Base-by-base conservation (phyloP, 2,797 vertebrate species). In the Rallus crepitans region DNA sequence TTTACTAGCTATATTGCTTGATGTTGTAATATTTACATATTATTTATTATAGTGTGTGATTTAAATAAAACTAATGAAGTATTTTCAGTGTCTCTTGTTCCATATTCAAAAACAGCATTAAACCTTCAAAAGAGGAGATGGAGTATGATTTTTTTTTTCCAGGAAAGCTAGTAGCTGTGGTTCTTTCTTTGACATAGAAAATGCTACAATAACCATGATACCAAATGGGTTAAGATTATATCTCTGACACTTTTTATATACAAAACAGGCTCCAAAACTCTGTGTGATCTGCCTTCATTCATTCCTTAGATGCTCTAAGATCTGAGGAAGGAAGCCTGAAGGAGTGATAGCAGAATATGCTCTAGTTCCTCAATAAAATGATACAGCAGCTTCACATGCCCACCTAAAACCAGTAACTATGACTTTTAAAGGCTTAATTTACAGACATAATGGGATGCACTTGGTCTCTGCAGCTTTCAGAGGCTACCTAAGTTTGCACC, bases 41-140 rank as follows among this genome's bases (percentile, higher is more conserved):
- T 87, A 82, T 91, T 91, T 77, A 87, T 83, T 80, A 52, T 6
- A 61, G 25, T 35, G 24, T 60, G 50, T 47, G 45, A 83, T 78
- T 94, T 75, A 75, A 94, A 69, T 65, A 64, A 87, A 94, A 47
- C n/a, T 84, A 77, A 88, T 87, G 21, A 83, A 81, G 53, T 73
- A 42, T 75, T 96, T 95, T 88, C 72, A 39, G 64, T 57, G 78
- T 61, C 50, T 84, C 50, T 78, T 52, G 47, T 28, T 89, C 37
- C 30, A 55, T 19, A 10, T 83, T 78, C 28, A 86, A 69, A 85
- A 94, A 28, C 12, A 66, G 35, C 68, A 73, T 60, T 48, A 14
- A 78, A 50, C 50, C 47, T 83, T 69, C 33, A 28, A 47, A 53
- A 92, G 39, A 76, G 13, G 17, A 78, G 65, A 59, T 11, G 6